These are phyloP conservation scores for Sapayoa aenigma DNA, from an alignment of 2,113 vertebrate genomes.

Conservation along the genomic window DNA sequence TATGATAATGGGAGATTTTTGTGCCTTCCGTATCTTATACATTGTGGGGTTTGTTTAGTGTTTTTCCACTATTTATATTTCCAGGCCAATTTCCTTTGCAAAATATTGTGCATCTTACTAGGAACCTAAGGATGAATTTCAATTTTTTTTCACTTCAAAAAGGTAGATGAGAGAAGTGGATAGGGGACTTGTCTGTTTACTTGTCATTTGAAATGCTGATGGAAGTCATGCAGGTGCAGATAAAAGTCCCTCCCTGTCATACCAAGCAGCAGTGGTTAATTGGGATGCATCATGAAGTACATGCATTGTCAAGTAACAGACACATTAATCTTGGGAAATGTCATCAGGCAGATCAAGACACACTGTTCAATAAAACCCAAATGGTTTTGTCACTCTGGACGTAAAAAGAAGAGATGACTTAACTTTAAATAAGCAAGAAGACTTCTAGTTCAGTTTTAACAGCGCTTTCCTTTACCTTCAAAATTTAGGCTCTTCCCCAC, in stretches of 20 bases:
- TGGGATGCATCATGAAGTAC: conserved; percentile 32
- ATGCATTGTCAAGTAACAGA: conserved; percentile 23
- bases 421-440: neutral
- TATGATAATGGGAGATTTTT: neutral
- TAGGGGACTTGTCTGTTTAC: neutral
- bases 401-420: neutral
- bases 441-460: neutral
- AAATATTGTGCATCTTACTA: neutral
- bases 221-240: conserved; percentile 20
- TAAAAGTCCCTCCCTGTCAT: conserved; percentile 12
- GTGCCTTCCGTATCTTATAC: neutral
- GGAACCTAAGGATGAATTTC: neutral
- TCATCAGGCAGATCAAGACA: conserved; percentile 34
- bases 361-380: conserved; percentile 55
- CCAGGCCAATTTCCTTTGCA: neutral
- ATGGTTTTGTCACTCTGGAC: conserved; percentile 24
- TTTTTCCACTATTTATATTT: neutral
- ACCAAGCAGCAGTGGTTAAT: conserved; percentile 40
- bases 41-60: neutral
- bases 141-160: neutral
- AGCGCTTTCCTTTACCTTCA: neutral
- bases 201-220: conserved; percentile 46
- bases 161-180: neutral
- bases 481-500: neutral
- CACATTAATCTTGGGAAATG: conserved; percentile 60